A percentile compares a stretch with the other conserved stretches of the same genome.
Evolutionary conservation across 2,113 vertebrate species (phyloP).

Genomic region (Vidua macroura): DNA sequence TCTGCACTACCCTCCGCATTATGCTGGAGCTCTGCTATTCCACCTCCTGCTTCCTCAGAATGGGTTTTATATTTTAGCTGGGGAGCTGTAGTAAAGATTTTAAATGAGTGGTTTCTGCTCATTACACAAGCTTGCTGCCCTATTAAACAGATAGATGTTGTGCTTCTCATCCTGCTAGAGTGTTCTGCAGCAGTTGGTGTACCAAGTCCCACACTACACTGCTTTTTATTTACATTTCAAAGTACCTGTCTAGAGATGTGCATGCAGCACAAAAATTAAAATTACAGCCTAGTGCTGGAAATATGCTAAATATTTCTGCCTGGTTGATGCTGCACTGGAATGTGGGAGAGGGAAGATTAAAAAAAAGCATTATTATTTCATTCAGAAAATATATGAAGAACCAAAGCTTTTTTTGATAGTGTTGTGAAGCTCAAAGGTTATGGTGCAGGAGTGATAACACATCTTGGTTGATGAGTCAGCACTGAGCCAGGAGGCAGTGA

Average conservation of each 20-base stretch:
- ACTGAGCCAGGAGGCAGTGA: background rate
- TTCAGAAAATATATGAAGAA: background rate
- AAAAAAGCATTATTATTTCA: background rate
- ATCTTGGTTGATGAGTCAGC: background rate
- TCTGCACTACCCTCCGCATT: background rate
- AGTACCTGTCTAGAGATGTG: background rate
- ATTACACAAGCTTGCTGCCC: background rate
- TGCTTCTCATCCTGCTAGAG: background rate
- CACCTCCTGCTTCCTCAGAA: background rate
- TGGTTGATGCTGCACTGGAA: background rate
- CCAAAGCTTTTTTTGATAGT: background rate
- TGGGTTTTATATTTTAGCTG: conserved; percentile 13
- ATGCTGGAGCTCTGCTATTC: background rate
- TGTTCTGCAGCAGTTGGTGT: background rate
- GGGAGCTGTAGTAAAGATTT: background rate
- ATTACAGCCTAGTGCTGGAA: background rate
- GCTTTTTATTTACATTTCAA: conserved; percentile 33
- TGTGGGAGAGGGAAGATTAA: background rate
- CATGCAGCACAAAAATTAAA: background rate
- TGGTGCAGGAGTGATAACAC: background rate
- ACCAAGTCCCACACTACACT: background rate
- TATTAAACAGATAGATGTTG: conserved; percentile 21
- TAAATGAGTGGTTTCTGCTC: conserved; percentile 11
- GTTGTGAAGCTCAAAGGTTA: background rate
- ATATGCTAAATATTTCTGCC: conserved; percentile 23